Evolutionary conservation across 2,113 vertebrate species (phyloP), one percentile per base, ranked within the genome.

Genomic region (Brachyhypopomus gauderio): DNA sequence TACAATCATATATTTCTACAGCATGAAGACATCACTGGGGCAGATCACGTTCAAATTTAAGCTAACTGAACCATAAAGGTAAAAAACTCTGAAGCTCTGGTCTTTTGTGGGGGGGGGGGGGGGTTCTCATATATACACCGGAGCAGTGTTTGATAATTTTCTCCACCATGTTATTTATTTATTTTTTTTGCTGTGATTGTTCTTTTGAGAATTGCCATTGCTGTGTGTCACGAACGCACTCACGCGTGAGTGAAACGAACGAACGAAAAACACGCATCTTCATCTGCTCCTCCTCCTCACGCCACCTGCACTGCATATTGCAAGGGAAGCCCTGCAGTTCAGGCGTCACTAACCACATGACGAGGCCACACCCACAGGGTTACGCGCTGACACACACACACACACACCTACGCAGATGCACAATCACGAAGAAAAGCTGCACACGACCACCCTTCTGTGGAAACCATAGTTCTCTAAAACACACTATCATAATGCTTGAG

Each of bases 281-380:
- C 89, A 89, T 90, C 85, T 87, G 88, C 89, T 22, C 2, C 36
- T 70, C 34, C 7, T 12, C n/a, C 64, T 34, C 34, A 60, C 20
- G 90, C 90, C 93, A 93, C 91, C 93, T 92, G 92, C 83, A 90
- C 91, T 94, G 93, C 91, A 90, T 92, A 92, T 92, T 93, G 91
- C 91, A 90, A 93, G 92, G 92, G 93, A 94, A 94, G 92, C 92
- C 91, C 92, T 90, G 92, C 92, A 92, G 90, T 92, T 92, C 90
- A 92, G 90, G 90, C 66, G 22, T 83, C 63, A 83, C 78, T 74
- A 71, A 41, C 72, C 56, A 30, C 70, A 73, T 45, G 38, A 23
- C 73, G 52, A 71, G 59, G 66, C 62, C 75, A 58, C 75, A 36
- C 84, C 64, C 75, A 48, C 77, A 60, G 45, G 45, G 45, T 52